These are phyloP conservation scores for Boloria euphrosyne DNA, from an alignment of 2,888 invertebrate species.

Conservation along the genomic window DNA sequence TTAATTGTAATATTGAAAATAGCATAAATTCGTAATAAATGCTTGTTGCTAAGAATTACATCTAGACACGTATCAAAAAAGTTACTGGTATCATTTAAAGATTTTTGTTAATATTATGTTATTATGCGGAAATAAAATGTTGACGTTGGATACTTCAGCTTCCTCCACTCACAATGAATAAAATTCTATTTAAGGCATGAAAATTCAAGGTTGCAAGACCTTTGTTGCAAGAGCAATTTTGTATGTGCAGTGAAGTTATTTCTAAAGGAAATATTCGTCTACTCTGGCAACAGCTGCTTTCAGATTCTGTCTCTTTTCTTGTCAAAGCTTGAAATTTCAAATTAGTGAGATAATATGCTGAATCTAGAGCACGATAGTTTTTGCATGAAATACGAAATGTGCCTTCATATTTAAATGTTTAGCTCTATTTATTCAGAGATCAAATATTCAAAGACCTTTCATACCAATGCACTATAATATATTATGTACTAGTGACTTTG, in stretches of 20 bases:
- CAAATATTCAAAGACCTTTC: not conserved
- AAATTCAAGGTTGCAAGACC: conserved; percentile 9
- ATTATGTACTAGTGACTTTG: too few species aligned
- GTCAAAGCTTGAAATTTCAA: conserved; percentile 18
- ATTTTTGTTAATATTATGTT: not conserved
- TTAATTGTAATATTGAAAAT: too few species aligned
- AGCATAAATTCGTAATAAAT: too few species aligned
- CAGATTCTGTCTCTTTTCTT: conserved; percentile 11
- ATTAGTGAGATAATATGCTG: conserved; percentile 11
- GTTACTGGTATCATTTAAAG: too few species aligned
- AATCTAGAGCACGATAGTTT: conserved; percentile 10
- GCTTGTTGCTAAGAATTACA: too few species aligned
- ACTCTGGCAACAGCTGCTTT: conserved; percentile 13
- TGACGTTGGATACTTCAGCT: conserved; percentile 4
- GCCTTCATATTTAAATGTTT: not conserved
- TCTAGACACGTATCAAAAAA: too few species aligned
- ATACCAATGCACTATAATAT: not conserved
- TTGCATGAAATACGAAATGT: not conserved
- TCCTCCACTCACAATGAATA: conserved; percentile 10
- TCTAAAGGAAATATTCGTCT: conserved; percentile 18
- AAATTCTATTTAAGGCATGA: conserved; percentile 12
- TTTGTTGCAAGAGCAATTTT: conserved; percentile 16
- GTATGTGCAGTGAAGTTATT: conserved; percentile 11
- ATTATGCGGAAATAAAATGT: not conserved
- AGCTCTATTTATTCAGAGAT: not conserved